These are phyloP conservation scores for Choloepus didactylus DNA, from an alignment of 2,797 vertebrate genomes.

Conservation along the genomic window DNA sequence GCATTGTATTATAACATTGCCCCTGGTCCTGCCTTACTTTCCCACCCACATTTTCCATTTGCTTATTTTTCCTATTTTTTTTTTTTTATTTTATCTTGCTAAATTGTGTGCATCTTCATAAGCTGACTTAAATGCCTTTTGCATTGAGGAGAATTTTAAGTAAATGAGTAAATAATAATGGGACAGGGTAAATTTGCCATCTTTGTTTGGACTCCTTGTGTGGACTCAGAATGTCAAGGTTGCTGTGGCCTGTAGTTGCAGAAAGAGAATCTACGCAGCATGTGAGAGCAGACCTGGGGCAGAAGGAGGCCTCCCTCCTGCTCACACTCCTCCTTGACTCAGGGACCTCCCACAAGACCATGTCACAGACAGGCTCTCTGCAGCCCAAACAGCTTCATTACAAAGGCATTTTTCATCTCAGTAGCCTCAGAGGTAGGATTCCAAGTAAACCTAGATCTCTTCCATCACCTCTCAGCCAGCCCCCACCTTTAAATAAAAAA, in stretches of 20 bases:
- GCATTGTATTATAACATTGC: accelerated
- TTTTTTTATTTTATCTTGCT: conserved; percentile 19
- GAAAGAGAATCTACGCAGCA: background rate
- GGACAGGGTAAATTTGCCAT: background rate
- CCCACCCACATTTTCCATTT: too few species aligned
- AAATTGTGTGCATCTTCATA: background rate
- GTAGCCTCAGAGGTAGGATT: background rate
- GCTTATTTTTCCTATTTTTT: accelerated
- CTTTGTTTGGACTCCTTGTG: background rate
- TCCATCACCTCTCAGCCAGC: background rate
- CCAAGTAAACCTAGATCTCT: background rate
- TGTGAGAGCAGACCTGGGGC: background rate
- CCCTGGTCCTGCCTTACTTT: background rate
- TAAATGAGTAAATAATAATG: background rate
- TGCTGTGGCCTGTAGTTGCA: background rate
- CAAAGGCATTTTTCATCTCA: background rate
- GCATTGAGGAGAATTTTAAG: background rate
- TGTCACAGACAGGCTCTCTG: background rate
- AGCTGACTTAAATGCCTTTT: background rate
- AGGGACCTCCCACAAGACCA: background rate
- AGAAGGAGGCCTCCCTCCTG: background rate
- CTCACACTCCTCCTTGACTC: background rate
- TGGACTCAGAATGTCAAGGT: background rate
- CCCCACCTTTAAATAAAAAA: background rate
- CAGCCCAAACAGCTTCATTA: background rate